Percentiles rank a stretch among this genome's conserved stretches.
Conservation (phyloP, 2,797 vertebrate species). For the Syngnathus acus region DNA sequence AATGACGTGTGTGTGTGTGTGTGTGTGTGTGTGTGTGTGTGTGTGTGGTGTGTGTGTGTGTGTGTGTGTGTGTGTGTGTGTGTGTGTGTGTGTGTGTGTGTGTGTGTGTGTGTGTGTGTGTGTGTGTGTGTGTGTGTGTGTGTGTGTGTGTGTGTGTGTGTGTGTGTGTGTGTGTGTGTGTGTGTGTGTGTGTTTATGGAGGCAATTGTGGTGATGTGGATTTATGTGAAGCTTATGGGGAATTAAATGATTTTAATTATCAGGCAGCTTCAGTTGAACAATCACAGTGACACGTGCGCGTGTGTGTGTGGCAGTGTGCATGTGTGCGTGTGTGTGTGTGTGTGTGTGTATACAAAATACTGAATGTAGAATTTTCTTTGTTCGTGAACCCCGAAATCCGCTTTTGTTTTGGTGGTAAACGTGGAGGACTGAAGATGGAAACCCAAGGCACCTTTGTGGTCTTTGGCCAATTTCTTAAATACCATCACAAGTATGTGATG, state of each 20-base stretch:
- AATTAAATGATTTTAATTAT: conserved; percentile 65
- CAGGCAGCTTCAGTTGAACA: conserved; percentile 48
- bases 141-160: conserved; percentile 33
- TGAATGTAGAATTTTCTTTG: neutral
- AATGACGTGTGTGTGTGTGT: conserved; percentile 46
- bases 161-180: conserved; percentile 28
- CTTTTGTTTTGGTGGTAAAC: neutral
- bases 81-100: conserved; percentile 23
- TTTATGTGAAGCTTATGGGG: conserved; percentile 57
- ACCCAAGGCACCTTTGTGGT: neutral
- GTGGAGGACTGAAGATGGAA: neutral
- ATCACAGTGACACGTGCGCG: conserved; percentile 9
- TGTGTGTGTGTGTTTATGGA: conserved; percentile 15
- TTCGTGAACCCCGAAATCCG: neutral
- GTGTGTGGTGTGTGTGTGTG: conserved; percentile 20
- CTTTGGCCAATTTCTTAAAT: neutral
- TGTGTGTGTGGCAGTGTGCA: neutral
- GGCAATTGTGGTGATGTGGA: conserved; percentile 46
- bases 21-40: conserved; percentile 32
- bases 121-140: conserved; percentile 29
- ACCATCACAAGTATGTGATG: too few relatives aligned
- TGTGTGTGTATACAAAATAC: neutral
- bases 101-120: conserved; percentile 28
- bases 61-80: conserved; percentile 33
- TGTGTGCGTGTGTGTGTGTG: neutral